Evolutionary conservation across 1,140 invertebrate species (phyloP), one percentile per base, ranked within the genome.

Genomic region (Drosophila nannoptera): DNA sequence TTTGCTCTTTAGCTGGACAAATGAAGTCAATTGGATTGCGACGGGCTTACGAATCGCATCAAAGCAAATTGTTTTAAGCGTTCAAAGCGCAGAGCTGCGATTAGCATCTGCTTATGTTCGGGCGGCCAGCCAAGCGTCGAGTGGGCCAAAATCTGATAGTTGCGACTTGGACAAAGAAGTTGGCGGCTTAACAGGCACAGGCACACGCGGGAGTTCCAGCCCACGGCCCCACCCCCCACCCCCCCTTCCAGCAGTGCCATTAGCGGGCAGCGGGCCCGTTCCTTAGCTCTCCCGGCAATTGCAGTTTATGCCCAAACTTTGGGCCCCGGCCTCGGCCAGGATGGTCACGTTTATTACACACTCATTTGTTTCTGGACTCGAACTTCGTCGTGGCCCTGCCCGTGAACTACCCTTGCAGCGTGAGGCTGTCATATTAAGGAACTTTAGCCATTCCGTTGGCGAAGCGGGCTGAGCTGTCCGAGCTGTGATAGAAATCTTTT

Each of bases 41-140:
- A 58, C 63, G 8, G 36, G 16, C 35, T 43, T 12, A 36, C 22
- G n/a, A 43, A 14, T 36, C 35, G 62, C 71, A 83, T 86, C 81
- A 86, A 86, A 86, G 82, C 69, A 86, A 86, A 86, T 86, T 86
- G 81, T 86, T 86, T 86, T 86, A 86, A 86, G 81, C 81, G 64
- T 71, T 43, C 75, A 54, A 35, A 69, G 52, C 61, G 52, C 43
- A 49, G 32, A 67, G 40, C 49, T 69, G 42, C 81, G 81, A 86
- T 84, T 84, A 84, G 73, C 78, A 83, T 84, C 77, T 70, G 69
- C 64, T 74, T 70, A 66, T 53, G 46, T 42, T 50, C 43, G 12
- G 22, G 40, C 42, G 14, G 11, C 32, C 45, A 66, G 38, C 36
- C 42, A 43, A 62, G 64, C 64, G 53, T 68, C 54, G 66, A 69